phyloP scores from a whole-genome alignment of 1,140 invertebrate species.

The Sipha flava region DNA sequence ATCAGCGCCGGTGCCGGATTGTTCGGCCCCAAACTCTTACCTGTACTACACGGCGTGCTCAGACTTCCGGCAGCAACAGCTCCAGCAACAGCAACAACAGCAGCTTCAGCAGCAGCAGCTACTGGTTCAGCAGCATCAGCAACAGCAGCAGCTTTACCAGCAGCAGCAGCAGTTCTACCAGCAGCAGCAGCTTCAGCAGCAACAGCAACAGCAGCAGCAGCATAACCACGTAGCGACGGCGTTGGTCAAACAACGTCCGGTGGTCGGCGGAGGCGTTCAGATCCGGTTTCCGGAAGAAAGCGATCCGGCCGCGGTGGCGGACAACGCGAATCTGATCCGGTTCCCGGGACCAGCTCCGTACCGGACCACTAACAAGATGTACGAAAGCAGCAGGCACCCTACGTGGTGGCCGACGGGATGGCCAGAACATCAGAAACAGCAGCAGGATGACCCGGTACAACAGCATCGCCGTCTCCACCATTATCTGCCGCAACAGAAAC shows the following conservation, averaged over 20 bases:
- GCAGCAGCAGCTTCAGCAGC: neutral
- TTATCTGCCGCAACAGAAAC: neutral
- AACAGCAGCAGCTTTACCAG: neutral
- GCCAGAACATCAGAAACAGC: neutral
- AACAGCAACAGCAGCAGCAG: neutral
- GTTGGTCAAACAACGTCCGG: neutral
- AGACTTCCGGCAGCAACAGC: neutral
- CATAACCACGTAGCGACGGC: neutral
- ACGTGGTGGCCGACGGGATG: constrained; percentile 22
- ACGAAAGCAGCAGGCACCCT: constrained; percentile 16
- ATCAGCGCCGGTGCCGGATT: neutral
- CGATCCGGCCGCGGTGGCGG: neutral
- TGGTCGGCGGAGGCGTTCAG: neutral
- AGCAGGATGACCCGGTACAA: neutral
- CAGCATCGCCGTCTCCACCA: neutral
- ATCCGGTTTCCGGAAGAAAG: constrained; percentile 2
- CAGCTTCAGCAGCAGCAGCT: neutral
- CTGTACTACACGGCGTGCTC: neutral
- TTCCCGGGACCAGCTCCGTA: neutral
- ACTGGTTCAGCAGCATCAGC: neutral
- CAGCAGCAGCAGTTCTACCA: neutral
- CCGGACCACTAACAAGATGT: constrained; percentile 17
- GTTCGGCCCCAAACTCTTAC: neutral
- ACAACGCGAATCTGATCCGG: neutral
- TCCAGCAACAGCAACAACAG: neutral